These are phyloP conservation scores for Deilephila elpenor DNA, from an alignment of 2,888 invertebrate genomes.

Conservation along the genomic window DNA sequence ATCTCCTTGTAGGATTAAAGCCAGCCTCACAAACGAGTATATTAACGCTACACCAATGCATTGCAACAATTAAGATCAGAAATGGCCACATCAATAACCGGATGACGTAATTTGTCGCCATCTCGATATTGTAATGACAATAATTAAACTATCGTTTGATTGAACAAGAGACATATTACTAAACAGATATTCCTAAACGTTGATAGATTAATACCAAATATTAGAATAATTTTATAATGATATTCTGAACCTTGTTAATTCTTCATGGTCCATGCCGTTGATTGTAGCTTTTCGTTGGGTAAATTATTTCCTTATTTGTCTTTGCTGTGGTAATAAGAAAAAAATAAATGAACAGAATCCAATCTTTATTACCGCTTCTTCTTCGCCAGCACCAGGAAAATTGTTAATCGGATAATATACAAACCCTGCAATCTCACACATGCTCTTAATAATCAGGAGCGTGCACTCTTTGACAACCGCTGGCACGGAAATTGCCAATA, in stretches of 20 bases:
- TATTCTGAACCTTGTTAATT: too few relatives aligned
- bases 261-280: too few relatives aligned
- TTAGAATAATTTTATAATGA: too few relatives aligned
- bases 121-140: slow-evolving; percentile 2
- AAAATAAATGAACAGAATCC: too few relatives aligned
- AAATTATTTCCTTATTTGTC: too few relatives aligned
- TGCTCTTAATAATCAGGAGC: not conserved
- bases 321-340: too few relatives aligned
- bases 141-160: not conserved
- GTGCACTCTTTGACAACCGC: not conserved
- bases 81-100: slow-evolving; percentile 5
- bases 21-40: too few relatives aligned
- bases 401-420: not conserved
- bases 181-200: not conserved
- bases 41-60: not conserved
- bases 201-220: not conserved
- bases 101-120: not conserved
- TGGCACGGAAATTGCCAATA: slow-evolving; percentile 11
- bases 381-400: too few relatives aligned
- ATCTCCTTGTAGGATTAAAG: too few relatives aligned
- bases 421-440: not conserved
- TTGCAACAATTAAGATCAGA: not conserved
- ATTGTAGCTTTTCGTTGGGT: too few relatives aligned
- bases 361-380: too few relatives aligned
- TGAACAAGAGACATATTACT: not conserved